Evolutionary conservation across 2,888 invertebrate species (phyloP).

Genomic region (Emesis russula): DNA sequence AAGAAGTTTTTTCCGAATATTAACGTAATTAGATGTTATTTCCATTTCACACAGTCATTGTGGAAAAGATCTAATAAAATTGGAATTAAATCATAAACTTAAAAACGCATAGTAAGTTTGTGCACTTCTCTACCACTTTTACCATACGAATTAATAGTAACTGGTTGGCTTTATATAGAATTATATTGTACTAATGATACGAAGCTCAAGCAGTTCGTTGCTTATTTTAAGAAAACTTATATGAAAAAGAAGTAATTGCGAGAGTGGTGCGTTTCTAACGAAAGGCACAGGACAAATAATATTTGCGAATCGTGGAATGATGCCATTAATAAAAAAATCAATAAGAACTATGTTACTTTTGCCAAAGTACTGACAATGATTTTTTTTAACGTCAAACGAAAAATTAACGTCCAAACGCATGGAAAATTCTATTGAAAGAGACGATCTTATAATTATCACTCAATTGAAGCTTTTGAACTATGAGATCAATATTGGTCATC

Average conservation of each 20-base stretch:
- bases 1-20: slow-evolving; percentile 15
- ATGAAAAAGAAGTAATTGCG: slow-evolving; percentile 8
- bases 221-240: slow-evolving; percentile 4
- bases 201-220: slow-evolving; percentile 15
- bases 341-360: slow-evolving; percentile 20
- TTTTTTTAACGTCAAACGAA: slow-evolving; percentile 11
- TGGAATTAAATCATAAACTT: slow-evolving; percentile 9
- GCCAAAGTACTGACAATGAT: slow-evolving; percentile 14
- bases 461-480: slow-evolving; percentile 12
- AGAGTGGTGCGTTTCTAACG: slow-evolving; percentile 30
- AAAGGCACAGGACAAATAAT: slow-evolving; percentile 30
- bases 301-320: slow-evolving; percentile 27
- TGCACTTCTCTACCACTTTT: slow-evolving; percentile 15
- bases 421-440: slow-evolving; percentile 4
- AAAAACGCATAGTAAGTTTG: slow-evolving; percentile 11
- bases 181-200: slow-evolving; percentile 8
- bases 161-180: slow-evolving; percentile 15
- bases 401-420: slow-evolving; percentile 8
- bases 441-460: slow-evolving; percentile 8
- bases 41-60: background rate
- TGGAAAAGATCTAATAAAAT: slow-evolving; percentile 15
- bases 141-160: slow-evolving; percentile 15
- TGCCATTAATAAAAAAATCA: slow-evolving; percentile 31
- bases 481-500: background rate
- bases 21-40: slow-evolving; percentile 15